phyloP scores from a whole-genome alignment of 2,888 invertebrate genomes.

The Phyllotreta cruciferae region DNA sequence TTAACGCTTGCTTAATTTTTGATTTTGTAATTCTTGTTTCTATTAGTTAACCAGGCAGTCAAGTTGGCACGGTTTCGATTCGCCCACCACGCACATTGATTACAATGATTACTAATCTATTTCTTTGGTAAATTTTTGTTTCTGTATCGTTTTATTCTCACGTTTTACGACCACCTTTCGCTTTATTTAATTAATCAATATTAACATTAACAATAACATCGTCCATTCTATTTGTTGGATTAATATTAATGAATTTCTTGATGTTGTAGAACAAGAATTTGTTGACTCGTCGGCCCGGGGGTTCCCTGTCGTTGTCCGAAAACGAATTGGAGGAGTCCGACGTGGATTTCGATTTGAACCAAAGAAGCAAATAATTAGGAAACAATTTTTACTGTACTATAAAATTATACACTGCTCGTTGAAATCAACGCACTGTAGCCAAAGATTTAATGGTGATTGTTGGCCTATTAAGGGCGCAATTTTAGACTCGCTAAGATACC shows the following conservation, averaged over 20 bases:
- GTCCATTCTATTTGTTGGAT: no score
- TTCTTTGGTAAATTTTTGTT: conserved; percentile 30
- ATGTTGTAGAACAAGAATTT: conserved; percentile 32
- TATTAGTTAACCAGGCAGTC: conserved; percentile 39
- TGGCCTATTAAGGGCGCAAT: no score
- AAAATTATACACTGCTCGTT: no score
- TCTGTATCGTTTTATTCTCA: background rate
- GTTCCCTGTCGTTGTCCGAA: conserved; percentile 82
- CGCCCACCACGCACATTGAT: conserved; percentile 31
- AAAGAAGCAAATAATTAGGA: conserved; percentile 16
- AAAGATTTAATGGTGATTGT: no score
- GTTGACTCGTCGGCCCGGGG: conserved; percentile 70
- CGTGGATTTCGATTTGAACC: conserved; percentile 55
- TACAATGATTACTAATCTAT: conserved; percentile 29
- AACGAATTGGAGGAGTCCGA: conserved; percentile 79
- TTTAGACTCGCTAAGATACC: no score
- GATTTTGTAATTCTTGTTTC: conserved; percentile 14
- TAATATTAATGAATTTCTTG: no score
- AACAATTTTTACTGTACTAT: conserved; percentile 5
- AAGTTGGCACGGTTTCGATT: conserved; percentile 43
- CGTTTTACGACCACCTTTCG: no score
- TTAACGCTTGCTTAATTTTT: background rate
- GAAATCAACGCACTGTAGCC: no score
- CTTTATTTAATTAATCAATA: no score
- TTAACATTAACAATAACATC: no score